phyloP scores from a whole-genome alignment of 2,888 invertebrate species.

The Diarsia mendica region DNA sequence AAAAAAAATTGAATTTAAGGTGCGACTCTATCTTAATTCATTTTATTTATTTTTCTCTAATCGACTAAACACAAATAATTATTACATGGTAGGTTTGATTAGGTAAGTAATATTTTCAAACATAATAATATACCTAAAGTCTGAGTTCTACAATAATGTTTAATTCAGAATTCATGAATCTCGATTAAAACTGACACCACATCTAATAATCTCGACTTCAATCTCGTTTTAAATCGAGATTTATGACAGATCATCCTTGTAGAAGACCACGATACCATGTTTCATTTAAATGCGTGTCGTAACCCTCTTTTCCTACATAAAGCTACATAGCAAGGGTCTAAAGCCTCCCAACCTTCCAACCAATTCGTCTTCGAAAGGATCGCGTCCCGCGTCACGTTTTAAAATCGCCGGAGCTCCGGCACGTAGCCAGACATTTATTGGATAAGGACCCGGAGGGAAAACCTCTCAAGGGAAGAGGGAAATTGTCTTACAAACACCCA shows the following conservation, averaged over 20 bases:
- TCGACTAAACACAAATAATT: not conserved
- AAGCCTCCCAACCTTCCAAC: constrained; percentile 12
- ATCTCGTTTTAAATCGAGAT: constrained; percentile 18
- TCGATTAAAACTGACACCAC: constrained; percentile 24
- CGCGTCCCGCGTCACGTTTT: constrained; percentile 52
- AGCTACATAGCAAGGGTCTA: not conserved
- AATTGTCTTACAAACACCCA: constrained; percentile 64
- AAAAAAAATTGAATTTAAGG: not conserved
- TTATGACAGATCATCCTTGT: constrained; percentile 12
- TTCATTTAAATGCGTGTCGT: constrained; percentile 29
- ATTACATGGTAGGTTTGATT: not conserved
- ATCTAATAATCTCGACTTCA: constrained; percentile 4
- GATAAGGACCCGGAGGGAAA: constrained; percentile 53
- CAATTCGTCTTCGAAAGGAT: constrained; percentile 52
- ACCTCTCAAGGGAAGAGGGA: constrained; percentile 49
- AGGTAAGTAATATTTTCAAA: not conserved
- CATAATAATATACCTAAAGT: not conserved
- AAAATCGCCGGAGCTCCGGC: constrained; percentile 53
- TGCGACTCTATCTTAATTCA: too few relatives aligned
- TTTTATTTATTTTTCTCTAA: not conserved
- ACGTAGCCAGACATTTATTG: constrained; percentile 63
- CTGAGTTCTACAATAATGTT: not conserved
- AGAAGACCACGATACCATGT: not conserved
- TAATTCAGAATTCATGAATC: constrained; percentile 20
- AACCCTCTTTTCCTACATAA: not conserved